Evolutionary conservation across 2,113 vertebrate genomes (phyloP), one percentile per base, ranked within the genome.

Genomic region (Rhombomys opimus): DNA sequence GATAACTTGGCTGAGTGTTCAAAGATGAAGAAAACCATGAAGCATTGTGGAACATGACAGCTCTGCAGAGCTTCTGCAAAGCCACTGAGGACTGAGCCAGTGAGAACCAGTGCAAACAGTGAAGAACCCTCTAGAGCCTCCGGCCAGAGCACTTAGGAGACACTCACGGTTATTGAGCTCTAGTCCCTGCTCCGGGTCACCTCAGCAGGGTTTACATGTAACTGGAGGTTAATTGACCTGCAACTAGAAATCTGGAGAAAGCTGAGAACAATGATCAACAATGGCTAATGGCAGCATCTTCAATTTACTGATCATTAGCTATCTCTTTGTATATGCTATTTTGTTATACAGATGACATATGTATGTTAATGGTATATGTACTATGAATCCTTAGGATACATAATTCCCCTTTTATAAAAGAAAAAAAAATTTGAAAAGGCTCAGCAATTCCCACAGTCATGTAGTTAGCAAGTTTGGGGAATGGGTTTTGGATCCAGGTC

Each of bases 191-290:
- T 54, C 1, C 46, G 67, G 35, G 52, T 73, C n/a, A 76, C 7
- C 84, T 68, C 22, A 77, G 59, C 4, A 54, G 72, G 72, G 72
- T 87, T 54, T n/a, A 52, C 38, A 30, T 59, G 41, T 57, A 91
- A 25, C 25, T 30, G 67, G 38, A 54, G 27, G 80, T 86, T 1
- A 2, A 38, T 82, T 54, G 17, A 12, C 32, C 4, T 70, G 5
- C 27, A 76, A 20, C 63, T 76, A 82, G n/a, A 54, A 91, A 91
- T 87, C 59, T 67, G 54, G 57, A 15, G 50, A 93, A 95, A 82
- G 23, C 57, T 95, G 84, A 94, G 52, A 96, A 95, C n/a, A 50
- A 25, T 95, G 17, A 54, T 77, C 87, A n/a, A 11, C 32, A 25
- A 81, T 35, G 46, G 50, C 25, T 65, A 78, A 76, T 22, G 6